Conservation (phyloP, 2,888 invertebrate genomes). For the Rhodophaea formosa region DNA sequence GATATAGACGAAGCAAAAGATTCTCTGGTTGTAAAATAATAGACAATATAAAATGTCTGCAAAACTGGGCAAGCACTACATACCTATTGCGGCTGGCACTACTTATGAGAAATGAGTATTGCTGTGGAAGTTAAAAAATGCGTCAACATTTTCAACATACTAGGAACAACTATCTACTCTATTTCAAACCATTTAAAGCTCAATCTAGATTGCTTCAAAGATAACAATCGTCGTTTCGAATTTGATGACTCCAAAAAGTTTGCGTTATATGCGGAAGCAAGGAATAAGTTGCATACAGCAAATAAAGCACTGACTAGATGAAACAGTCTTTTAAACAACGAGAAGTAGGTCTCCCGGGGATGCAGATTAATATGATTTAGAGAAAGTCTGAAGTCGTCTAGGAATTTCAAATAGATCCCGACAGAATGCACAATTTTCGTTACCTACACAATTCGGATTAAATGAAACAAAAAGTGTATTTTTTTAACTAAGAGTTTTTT, state of each 20-base stretch:
- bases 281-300: constrained; percentile 24
- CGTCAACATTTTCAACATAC: constrained; percentile 14
- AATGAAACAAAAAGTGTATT: background rate
- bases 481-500: background rate
- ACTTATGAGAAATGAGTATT: constrained; percentile 35
- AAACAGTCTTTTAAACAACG: constrained; percentile 20
- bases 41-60: constrained; percentile 22
- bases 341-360: constrained; percentile 19
- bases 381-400: constrained; percentile 9
- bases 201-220: background rate
- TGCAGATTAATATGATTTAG: constrained; percentile 11
- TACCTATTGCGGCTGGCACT: constrained; percentile 30
- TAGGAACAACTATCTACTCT: background rate
- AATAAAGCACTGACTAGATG: constrained; percentile 16
- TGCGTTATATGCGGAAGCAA: constrained; percentile 27
- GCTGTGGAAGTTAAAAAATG: constrained; percentile 32
- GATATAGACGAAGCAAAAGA: background rate
- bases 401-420: constrained; percentile 5
- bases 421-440: background rate
- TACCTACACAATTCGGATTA: background rate
- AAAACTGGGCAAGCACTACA: constrained; percentile 29
- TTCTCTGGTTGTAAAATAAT: background rate
- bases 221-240: background rate
- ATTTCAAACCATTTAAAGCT: background rate
- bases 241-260: constrained; percentile 8